Evolutionary conservation across 1,140 invertebrate species (phyloP).

Genomic region (Mercenaria mercenaria): DNA sequence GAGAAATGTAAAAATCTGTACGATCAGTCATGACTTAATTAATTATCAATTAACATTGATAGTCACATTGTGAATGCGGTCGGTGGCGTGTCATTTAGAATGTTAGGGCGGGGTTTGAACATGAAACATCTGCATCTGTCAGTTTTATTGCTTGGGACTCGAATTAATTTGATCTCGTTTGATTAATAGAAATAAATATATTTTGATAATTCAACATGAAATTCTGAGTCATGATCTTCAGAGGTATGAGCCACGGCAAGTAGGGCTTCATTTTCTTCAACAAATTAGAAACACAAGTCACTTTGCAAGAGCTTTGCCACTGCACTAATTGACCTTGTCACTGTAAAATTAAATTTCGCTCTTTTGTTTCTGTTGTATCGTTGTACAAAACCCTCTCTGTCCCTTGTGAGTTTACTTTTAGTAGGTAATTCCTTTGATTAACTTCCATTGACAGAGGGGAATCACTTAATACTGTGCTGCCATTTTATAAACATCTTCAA

Average conservation of each 20-base stretch:
- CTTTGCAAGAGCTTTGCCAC: too few species aligned
- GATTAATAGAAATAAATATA: neutral
- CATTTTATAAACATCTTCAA: too few species aligned
- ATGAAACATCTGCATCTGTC: neutral
- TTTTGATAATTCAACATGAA: neutral
- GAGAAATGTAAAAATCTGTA: neutral
- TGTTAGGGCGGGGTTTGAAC: neutral
- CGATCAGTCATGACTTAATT: slow-evolving; percentile 24
- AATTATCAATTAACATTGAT: slow-evolving; percentile 20
- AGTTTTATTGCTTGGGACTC: neutral
- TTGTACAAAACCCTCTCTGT: too few species aligned
- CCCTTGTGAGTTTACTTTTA: too few species aligned
- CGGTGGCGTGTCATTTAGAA: slow-evolving; percentile 5
- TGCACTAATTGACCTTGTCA: too few species aligned
- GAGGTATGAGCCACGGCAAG: neutral
- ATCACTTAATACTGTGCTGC: too few species aligned
- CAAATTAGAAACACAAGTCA: too few species aligned
- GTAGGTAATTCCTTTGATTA: too few species aligned
- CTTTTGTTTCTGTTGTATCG: too few species aligned
- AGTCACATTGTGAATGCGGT: neutral
- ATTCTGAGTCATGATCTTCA: neutral
- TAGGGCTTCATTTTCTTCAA: too few species aligned
- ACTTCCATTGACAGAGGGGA: too few species aligned
- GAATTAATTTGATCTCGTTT: neutral
- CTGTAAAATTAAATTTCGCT: too few species aligned